A percentile compares a stretch with the other conserved stretches of the same genome.
phyloP scores from a whole-genome alignment of 2,113 vertebrate species.

The Cebidichthys violaceus region DNA sequence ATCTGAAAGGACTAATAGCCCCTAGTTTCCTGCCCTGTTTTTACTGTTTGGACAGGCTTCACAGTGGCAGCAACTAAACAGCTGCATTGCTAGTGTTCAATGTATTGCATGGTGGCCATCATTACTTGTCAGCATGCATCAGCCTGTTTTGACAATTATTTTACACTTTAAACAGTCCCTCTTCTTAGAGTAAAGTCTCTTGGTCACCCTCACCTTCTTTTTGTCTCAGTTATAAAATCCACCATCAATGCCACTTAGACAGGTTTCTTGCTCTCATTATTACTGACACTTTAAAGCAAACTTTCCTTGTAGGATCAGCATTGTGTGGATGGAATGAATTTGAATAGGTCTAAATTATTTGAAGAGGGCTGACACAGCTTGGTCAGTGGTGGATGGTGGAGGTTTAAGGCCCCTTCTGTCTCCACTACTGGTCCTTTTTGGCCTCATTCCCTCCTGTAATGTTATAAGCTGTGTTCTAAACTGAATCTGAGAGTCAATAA shows the following conservation, averaged over 20 bases:
- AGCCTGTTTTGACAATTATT: not conserved
- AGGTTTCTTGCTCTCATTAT: not conserved
- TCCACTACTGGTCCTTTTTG: not conserved
- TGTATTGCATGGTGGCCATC: constrained; percentile 4
- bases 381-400: not conserved
- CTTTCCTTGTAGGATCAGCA: not conserved
- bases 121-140: not conserved
- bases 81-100: not conserved
- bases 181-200: not conserved
- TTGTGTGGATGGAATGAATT: not conserved
- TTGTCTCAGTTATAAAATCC: not conserved
- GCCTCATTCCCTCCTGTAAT: not conserved
- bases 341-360: not conserved
- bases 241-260: not conserved
- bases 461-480: not conserved
- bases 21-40: not conserved
- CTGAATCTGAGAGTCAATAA: constrained; percentile 1
- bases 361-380: not conserved
- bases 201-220: not conserved
- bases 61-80: constrained; percentile 12
- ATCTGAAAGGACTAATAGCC: constrained; percentile 8
- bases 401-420: not conserved
- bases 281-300: not conserved
- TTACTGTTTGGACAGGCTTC: constrained; percentile 15
- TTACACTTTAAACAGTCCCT: not conserved